Evolutionary conservation across 1,140 invertebrate species (phyloP), one percentile per base, ranked within the genome.

Genomic region (Teleogryllus occipitalis): DNA sequence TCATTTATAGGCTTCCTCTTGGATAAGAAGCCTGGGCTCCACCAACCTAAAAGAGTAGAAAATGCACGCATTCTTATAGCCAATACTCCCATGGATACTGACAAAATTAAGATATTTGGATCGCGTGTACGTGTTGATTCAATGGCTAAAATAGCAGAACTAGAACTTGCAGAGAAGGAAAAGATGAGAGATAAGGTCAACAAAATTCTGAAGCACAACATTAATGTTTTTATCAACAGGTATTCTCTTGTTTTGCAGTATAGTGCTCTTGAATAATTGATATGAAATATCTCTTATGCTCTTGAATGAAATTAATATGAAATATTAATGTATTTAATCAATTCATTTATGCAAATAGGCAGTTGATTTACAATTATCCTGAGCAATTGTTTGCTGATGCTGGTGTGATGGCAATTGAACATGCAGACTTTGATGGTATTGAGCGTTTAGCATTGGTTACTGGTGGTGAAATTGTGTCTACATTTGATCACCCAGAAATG

Each of bases 61-160:
- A 98, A 93, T 83, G 97, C 97, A 14, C 94, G 93, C 84, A 99
- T 99, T 85, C 90, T 99, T 15, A 97, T 99, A 85, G 98, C 98
- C n/a, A 99, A 99, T 85, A 99, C 98, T 54, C 96, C 98, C 0
- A 99, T 99, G 98, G 98, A 99, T 86, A 98, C 97, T 22, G 98
- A 99, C 84, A 99, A 99, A 88, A 98, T 99, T 82, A 99, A 99
- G 90, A 95, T 99, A n/a, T 99, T 99, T 89, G 98, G 98, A 78
- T 98, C 97, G 18, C 93, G 96, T 82, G 97, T 99, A 79, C 93
- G 96, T 84, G 98, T 99, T 1, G 98, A 99, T 87, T 98, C 97
- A 0, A 93, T 99, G 88, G 94, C 98, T 6, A 99, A 99, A 87
- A 97, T 99, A 80, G 98, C 98, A 18, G 98, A 99, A 85, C 87